Base-by-base conservation (phyloP, 2,797 vertebrate species). In the Esox lucius region DNA sequence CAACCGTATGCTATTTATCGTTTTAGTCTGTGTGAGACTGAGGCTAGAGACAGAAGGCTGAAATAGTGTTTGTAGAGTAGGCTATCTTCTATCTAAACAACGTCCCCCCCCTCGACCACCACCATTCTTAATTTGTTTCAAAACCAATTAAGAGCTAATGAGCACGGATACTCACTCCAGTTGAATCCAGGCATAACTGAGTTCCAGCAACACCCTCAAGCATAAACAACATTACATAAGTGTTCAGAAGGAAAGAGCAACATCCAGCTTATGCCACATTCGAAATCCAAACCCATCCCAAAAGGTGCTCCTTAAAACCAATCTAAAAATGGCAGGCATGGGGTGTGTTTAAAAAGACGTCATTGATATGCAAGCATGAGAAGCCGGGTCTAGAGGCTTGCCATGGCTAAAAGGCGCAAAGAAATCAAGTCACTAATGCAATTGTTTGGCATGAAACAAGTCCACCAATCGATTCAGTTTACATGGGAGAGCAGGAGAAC, bases 111-210 rank as follows among this genome's bases (percentile, higher is more conserved):
- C 0, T 9, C n/a, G 7, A 56, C 9, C 7, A n/a, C 51, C 7
- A 56, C 22, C 0, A 56, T 28, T 9, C 24, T 26, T 13, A 6
- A 62, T 16, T 77, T 6, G 22, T 84, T 85, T 74, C 76, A 80
- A 75, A 90, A 86, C 86, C 77, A 90, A 90, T 89, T 86, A 85
- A 74, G 66, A 62, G 59, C 71, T 91, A 89, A 91, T 80, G 81
- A 88, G 86, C 49, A 69, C 72, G 73, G 75, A 78, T 75, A 81
- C 84, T 83, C 77, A 48, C 78, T 72, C 75, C 74, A 68, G 82
- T 71, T 83, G 70, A 82, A 80, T 74, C 73, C 75, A 83, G 64
- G 35, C 78, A 80, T 81, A 77, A 89, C 70, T 76, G 76, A 88
- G 79, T 11, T 75, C 61, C 76, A 81, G 75, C n/a, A 17, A 51